phyloP scores from a whole-genome alignment of 2,113 vertebrate species.

The Camelus bactrianus region DNA sequence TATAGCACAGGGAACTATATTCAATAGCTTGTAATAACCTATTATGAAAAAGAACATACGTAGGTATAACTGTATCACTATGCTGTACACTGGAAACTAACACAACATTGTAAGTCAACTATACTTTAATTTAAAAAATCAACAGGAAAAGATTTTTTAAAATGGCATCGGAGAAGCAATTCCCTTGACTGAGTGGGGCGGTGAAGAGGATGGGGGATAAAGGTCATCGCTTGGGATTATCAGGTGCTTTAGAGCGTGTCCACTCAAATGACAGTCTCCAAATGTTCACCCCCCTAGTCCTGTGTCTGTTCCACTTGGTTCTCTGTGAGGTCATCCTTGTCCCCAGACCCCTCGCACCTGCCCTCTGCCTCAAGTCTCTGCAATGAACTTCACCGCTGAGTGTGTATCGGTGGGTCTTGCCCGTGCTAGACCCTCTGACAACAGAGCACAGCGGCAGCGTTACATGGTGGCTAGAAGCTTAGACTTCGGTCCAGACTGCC shows the following conservation, averaged over 20 bases:
- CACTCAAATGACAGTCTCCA: not conserved
- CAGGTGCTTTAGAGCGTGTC: not conserved
- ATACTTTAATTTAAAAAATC: not conserved
- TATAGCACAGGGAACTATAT: not conserved
- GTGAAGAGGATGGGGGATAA: not conserved
- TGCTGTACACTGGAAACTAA: not conserved
- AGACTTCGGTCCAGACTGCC: not conserved
- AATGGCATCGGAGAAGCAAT: not conserved
- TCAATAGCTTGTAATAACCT: not conserved
- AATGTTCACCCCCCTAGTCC: not conserved
- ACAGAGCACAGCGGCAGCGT: not conserved
- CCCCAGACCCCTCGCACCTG: not conserved
- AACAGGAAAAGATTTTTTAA: too few species aligned
- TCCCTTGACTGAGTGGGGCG: not conserved
- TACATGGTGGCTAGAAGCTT: not conserved
- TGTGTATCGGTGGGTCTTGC: not conserved
- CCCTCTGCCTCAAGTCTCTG: not conserved
- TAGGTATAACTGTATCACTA: not conserved
- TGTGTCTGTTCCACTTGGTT: not conserved
- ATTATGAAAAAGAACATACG: not conserved
- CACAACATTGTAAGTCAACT: not conserved
- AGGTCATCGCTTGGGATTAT: not conserved
- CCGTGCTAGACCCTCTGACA: not conserved
- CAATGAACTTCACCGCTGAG: not conserved
- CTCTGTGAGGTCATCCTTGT: not conserved